Evolutionary conservation across 2,797 vertebrate genomes (phyloP).

Genomic region (Sebastiscus tertius): DNA sequence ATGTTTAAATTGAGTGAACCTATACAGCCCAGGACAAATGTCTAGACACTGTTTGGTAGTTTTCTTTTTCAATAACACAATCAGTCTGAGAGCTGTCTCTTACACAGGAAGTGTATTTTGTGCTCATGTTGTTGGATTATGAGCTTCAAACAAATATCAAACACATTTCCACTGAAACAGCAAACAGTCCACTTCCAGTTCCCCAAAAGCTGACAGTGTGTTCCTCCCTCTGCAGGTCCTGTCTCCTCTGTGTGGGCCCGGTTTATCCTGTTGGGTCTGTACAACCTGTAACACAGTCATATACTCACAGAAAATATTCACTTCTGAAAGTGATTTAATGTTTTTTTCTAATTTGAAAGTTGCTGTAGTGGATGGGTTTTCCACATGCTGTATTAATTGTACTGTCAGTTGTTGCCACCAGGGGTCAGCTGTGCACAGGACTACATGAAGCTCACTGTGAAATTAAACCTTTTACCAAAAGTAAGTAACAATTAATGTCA

Average conservation of each 20-base stretch:
- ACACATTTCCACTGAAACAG: constrained; percentile 74
- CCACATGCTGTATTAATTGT: not conserved
- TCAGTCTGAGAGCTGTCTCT: constrained; percentile 62
- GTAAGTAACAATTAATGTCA: not conserved
- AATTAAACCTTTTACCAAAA: not conserved
- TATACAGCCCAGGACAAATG: constrained; percentile 20
- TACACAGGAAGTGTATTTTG: constrained; percentile 74
- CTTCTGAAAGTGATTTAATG: not conserved
- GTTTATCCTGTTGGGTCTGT: not conserved
- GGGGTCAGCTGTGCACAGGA: constrained; percentile 76
- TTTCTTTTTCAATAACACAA: constrained; percentile 53
- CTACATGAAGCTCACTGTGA: not conserved
- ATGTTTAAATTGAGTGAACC: constrained; percentile 20
- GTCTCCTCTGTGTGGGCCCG: constrained; percentile 31
- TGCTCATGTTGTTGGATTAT: constrained; percentile 69
- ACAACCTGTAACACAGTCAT: not conserved
- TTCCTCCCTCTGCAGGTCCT: constrained; percentile 54
- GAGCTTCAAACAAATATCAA: constrained; percentile 82
- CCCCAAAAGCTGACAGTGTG: constrained; percentile 65
- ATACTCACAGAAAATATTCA: not conserved
- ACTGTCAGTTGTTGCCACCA: constrained; percentile 55
- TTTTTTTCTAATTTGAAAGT: not conserved
- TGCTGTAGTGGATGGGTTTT: not conserved
- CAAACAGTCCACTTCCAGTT: constrained; percentile 80
- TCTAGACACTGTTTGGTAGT: constrained; percentile 73